These are phyloP conservation scores for Microtus pennsylvanicus DNA, from an alignment of 2,113 vertebrate species.

Conservation along the genomic window DNA sequence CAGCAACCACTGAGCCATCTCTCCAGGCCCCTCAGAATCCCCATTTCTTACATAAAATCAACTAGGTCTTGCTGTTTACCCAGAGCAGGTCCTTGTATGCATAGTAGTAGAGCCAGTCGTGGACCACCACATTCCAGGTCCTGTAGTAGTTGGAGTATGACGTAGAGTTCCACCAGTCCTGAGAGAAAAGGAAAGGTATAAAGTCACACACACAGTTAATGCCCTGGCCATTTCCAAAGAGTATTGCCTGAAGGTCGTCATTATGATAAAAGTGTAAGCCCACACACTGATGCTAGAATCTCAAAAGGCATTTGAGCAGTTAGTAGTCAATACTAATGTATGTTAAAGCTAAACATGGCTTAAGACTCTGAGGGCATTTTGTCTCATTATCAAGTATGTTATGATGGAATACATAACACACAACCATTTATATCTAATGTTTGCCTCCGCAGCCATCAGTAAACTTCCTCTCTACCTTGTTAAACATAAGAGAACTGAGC, in stretches of 20 bases:
- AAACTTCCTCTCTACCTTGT: neutral
- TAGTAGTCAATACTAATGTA: neutral
- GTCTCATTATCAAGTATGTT: neutral
- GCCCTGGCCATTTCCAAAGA: neutral
- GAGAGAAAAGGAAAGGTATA: neutral
- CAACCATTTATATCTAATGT: neutral
- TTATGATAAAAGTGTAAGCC: neutral
- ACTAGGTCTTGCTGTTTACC: conserved; percentile 83
- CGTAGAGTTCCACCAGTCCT: conserved; percentile 95
- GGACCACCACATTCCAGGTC: conserved; percentile 92
- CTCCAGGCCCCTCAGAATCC: neutral
- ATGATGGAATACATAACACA: neutral
- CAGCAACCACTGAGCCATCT: neutral
- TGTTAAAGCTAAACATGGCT: neutral
- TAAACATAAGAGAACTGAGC: neutral
- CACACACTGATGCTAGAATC: conserved; percentile 10
- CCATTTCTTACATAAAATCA: neutral
- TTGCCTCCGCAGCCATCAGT: conserved; percentile 6
- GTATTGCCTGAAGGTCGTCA: neutral
- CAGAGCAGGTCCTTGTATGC: conserved; percentile 91
- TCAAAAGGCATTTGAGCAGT: neutral
- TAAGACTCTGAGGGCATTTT: neutral
- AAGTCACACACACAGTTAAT: neutral
- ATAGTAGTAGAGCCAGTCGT: conserved; percentile 93
- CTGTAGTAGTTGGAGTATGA: conserved; percentile 92